These are phyloP conservation scores for Palaemon carinicauda DNA, from an alignment of 1,140 invertebrate genomes.

Conservation along the genomic window DNA sequence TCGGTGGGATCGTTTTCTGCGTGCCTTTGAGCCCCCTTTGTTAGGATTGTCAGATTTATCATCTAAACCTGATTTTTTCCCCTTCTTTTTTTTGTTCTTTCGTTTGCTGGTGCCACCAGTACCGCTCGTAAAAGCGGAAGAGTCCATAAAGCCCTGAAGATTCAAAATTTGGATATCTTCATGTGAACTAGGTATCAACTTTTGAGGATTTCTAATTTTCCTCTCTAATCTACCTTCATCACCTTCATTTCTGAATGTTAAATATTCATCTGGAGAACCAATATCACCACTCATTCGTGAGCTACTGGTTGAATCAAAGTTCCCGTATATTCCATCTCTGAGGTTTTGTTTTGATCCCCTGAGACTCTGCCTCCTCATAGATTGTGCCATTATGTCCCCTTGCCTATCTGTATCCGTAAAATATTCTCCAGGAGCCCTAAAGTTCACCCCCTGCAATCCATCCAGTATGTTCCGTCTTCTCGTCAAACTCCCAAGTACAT, in stretches of 20 bases:
- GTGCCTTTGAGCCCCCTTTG: conserved; percentile 8
- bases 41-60: conserved; percentile 3
- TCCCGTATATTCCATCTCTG: conserved; percentile 7
- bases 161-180: conserved; percentile 59
- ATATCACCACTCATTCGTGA: conserved; percentile 17
- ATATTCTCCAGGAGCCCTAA: conserved; percentile 24
- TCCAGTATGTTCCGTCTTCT: neutral
- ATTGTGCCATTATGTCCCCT: conserved; percentile 58
- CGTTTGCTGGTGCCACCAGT: conserved; percentile 5
- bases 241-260: conserved; percentile 13
- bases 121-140: conserved; percentile 4
- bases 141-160: conserved; percentile 58
- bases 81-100: conserved; percentile 48
- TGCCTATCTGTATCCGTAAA: conserved; percentile 1
- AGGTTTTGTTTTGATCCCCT: conserved; percentile 47
- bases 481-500: neutral
- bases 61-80: conserved; percentile 4
- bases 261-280: conserved; percentile 29
- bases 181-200: conserved; percentile 47
- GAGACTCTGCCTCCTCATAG: conserved; percentile 50
- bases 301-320: conserved; percentile 15
- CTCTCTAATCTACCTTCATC: neutral
- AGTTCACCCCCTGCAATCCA: neutral
- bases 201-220: conserved; percentile 1
- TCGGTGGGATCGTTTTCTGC: conserved; percentile 37